Percentiles rank a stretch among this genome's conserved stretches.
These are phyloP conservation scores for Acanthochromis polyacanthus DNA, from an alignment of 2,113 vertebrate genomes.

Conservation along the genomic window DNA sequence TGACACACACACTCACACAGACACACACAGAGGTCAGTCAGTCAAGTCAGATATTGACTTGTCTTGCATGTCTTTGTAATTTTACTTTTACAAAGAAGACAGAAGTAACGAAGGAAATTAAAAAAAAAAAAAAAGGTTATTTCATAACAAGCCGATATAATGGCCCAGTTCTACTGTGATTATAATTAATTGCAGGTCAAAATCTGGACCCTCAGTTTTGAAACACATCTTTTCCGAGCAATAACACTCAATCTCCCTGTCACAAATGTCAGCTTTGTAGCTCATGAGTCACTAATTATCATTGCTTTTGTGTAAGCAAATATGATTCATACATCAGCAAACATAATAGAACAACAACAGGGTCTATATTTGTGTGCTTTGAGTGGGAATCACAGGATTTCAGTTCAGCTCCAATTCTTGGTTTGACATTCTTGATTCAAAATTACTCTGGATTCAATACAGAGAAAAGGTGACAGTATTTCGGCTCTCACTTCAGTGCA, in stretches of 20 bases:
- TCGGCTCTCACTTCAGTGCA: neutral
- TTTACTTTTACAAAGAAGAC: neutral
- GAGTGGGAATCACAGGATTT: neutral
- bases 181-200: neutral
- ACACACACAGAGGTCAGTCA: slow-evolving; percentile 21
- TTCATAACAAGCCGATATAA: no score
- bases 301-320: neutral
- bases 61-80: slow-evolving; percentile 10
- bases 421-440: neutral
- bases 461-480: neutral
- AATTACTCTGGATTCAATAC: neutral
- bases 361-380: neutral
- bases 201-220: neutral
- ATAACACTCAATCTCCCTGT: neutral
- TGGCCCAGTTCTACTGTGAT: neutral
- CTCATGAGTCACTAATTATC: neutral
- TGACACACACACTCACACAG: slow-evolving; percentile 6
- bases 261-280: neutral
- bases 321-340: neutral
- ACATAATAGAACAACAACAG: neutral
- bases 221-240: neutral
- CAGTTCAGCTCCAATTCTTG: neutral
- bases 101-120: neutral
- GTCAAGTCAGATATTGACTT: slow-evolving; percentile 10
- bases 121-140: neutral